Evolutionary conservation across 2,797 vertebrate species (phyloP).

Genomic region (Aphelocoma californica): DNA sequence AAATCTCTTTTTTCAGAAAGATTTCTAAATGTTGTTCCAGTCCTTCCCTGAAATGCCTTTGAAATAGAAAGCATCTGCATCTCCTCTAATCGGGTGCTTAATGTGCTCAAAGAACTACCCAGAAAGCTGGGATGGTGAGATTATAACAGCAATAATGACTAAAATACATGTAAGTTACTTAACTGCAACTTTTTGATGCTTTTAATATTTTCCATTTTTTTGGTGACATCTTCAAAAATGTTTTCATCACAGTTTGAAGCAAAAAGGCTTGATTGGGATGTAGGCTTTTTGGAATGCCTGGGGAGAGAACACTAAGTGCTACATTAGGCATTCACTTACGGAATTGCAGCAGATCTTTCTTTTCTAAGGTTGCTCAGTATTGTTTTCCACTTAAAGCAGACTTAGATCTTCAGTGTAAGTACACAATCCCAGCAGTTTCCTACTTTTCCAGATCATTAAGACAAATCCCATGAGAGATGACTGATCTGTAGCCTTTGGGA

Average conservation of each 20-base stretch:
- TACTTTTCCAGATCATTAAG: neutral
- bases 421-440: neutral
- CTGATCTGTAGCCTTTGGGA: neutral
- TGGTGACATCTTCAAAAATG: neutral
- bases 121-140: neutral
- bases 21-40: neutral
- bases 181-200: neutral
- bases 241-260: neutral
- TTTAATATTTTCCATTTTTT: neutral
- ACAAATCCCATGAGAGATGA: neutral
- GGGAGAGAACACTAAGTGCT: neutral
- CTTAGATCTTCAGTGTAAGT: neutral
- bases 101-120: neutral
- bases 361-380: neutral
- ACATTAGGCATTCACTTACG: neutral
- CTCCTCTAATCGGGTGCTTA: neutral
- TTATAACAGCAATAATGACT: neutral
- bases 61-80: neutral
- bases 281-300: neutral
- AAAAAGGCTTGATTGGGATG: neutral
- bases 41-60: neutral
- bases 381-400: neutral
- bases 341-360: neutral
- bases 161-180: neutral
- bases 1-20: neutral